Evolutionary conservation across 2,113 vertebrate species (phyloP).

Genomic region (Tachysurus fulvidraco): DNA sequence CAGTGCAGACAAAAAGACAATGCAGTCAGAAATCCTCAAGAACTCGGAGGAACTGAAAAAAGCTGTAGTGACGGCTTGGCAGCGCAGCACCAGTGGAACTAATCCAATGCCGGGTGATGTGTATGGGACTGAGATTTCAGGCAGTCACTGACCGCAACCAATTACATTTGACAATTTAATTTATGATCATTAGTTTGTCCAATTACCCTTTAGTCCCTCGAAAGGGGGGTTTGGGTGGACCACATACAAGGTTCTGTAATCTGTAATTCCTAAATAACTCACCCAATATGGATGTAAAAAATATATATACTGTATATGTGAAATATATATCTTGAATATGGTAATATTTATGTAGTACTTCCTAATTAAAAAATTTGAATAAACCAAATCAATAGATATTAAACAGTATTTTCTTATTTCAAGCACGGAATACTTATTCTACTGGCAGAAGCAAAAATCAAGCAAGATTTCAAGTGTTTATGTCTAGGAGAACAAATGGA

Average conservation of each 20-base stretch:
- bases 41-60: neutral
- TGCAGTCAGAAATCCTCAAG: neutral
- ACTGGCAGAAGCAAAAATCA: no score
- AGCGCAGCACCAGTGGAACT: neutral
- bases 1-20: neutral
- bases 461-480: no score
- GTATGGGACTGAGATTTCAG: neutral
- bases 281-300: neutral
- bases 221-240: neutral
- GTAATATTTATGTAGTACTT: neutral
- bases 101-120: neutral
- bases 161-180: neutral
- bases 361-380: neutral
- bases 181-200: neutral
- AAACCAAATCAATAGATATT: neutral
- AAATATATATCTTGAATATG: neutral
- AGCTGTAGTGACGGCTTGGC: neutral
- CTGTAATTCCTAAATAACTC: neutral
- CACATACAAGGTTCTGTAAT: neutral
- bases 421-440: no score
- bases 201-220: neutral
- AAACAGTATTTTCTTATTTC: neutral
- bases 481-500: neutral
- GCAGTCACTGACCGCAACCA: neutral
- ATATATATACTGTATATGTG: neutral